Conservation (phyloP, 2,888 invertebrate species). For the Anticlea derivata region DNA sequence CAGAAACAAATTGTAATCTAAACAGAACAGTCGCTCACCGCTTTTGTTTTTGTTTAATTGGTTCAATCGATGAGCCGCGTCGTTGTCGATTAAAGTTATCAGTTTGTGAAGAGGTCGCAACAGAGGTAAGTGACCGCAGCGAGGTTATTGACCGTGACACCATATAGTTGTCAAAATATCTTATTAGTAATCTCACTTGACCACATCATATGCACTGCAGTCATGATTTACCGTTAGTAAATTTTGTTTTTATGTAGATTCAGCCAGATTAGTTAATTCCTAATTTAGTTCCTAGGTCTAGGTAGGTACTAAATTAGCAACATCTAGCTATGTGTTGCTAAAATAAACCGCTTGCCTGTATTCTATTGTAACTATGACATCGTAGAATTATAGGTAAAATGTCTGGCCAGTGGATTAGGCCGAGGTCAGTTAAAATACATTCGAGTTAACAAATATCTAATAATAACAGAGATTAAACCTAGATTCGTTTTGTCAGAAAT, state of each 20-base stretch:
- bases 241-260: background rate
- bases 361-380: too few relatives aligned
- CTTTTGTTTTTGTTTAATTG: slow-evolving; percentile 6
- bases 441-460: too few relatives aligned
- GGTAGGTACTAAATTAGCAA: too few relatives aligned
- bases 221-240: slow-evolving; percentile 1
- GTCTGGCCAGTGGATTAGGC: too few relatives aligned
- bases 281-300: too few relatives aligned
- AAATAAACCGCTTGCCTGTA: too few relatives aligned
- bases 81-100: slow-evolving; percentile 10
- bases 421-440: too few relatives aligned
- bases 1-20: slow-evolving; percentile 10
- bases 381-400: too few relatives aligned
- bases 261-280: too few relatives aligned
- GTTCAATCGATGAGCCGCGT: background rate
- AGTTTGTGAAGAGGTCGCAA: slow-evolving; percentile 22
- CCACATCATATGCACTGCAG: background rate
- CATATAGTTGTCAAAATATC: slow-evolving; percentile 36
- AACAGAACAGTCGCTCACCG: slow-evolving; percentile 13
- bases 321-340: too few relatives aligned
- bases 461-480: too few relatives aligned
- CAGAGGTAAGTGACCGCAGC: slow-evolving; percentile 61
- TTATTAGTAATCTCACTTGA: slow-evolving; percentile 14
- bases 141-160: slow-evolving; percentile 48
- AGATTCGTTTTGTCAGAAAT: too few relatives aligned